Base-by-base conservation (phyloP, 2,888 invertebrate species). In the Stegophylla sp. region DNA sequence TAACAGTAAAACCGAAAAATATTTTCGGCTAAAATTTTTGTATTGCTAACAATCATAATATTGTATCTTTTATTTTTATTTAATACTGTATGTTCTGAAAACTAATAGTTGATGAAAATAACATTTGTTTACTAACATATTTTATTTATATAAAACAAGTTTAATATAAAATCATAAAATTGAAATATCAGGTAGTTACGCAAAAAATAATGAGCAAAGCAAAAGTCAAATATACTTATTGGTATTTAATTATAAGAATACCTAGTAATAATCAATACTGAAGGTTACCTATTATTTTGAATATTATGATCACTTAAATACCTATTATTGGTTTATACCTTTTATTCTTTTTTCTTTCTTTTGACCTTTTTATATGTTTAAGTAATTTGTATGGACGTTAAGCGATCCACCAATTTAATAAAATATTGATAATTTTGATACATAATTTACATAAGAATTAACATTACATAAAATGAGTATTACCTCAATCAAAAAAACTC, bases 361-460 rank as follows among this genome's bases (percentile, higher is more conserved):
- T 59, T 26, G 9, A 26, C 12, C 12, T 59, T 26, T 13, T 26
- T 13, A 12, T 59, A 15, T 26, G 28, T 12, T 1, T 28, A 59
- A 20, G 10, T 28, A 15, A 15, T 7, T 53, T 23, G 9, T 53
- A 53, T 20, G 7, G 20, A 10, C 20, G 2, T 53, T 59, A 59
- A 59, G 12, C 23, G 4, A 20, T 48, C n/a, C 1, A 26, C 26
- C 26, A 26, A 51, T 69, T n/a, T 51, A n/a, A 51, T 48, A 13
- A 69, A 28, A 69, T n/a, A 4, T 48, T 51, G 28, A 20, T 51
- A 28, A 51, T 69, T 69, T 51, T 51, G 28, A 69, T n/a, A 45
- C 1, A 9, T 45, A 26, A 66, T 66, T 66, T 23, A 59, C 23
- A 13, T 59, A 53, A 26, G 26, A 20, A 23, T 23, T 56, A 2